A percentile compares a stretch with the other conserved stretches of the same genome.
These are phyloP conservation scores for Trachelus stipa DNA, from an alignment of 2,888 invertebrate species.

Conservation along the genomic window DNA sequence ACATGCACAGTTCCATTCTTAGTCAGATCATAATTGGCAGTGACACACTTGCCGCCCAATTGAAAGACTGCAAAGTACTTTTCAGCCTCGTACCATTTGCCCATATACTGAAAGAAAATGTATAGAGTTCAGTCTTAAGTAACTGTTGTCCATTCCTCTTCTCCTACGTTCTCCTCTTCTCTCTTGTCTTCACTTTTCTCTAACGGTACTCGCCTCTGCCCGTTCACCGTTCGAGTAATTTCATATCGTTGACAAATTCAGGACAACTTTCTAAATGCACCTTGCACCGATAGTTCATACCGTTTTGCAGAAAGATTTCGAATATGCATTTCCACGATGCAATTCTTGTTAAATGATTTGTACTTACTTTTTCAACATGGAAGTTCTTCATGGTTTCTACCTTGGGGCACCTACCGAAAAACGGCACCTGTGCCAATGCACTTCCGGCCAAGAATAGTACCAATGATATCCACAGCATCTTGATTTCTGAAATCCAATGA, in stretches of 20 bases:
- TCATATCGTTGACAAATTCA: slow-evolving; percentile 24
- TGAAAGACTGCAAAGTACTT: slow-evolving; percentile 83
- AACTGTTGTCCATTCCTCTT: not conserved
- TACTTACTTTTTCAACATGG: slow-evolving; percentile 70
- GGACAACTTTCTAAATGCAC: slow-evolving; percentile 38
- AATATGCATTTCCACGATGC: not conserved
- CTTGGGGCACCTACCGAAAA: slow-evolving; percentile 75
- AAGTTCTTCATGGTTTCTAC: slow-evolving; percentile 73
- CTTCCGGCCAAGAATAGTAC: slow-evolving; percentile 36
- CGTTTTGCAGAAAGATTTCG: not conserved
- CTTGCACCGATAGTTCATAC: not conserved
- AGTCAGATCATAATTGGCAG: slow-evolving; percentile 73
- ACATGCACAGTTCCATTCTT: slow-evolving; percentile 66
- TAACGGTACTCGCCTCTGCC: not conserved
- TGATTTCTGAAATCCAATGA: not conserved
- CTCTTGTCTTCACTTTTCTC: not conserved
- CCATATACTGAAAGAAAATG: slow-evolving; percentile 73
- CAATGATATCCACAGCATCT: slow-evolving; percentile 43
- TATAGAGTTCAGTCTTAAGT: not conserved
- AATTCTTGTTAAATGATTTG: slow-evolving; percentile 5
- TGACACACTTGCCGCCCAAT: slow-evolving; percentile 79
- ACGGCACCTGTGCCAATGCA: slow-evolving; percentile 71
- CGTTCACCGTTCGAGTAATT: not conserved
- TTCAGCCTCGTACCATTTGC: slow-evolving; percentile 83
- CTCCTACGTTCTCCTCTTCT: not conserved